Conservation (phyloP, 2,888 invertebrate species). For the Latrodectus hesperus region DNA sequence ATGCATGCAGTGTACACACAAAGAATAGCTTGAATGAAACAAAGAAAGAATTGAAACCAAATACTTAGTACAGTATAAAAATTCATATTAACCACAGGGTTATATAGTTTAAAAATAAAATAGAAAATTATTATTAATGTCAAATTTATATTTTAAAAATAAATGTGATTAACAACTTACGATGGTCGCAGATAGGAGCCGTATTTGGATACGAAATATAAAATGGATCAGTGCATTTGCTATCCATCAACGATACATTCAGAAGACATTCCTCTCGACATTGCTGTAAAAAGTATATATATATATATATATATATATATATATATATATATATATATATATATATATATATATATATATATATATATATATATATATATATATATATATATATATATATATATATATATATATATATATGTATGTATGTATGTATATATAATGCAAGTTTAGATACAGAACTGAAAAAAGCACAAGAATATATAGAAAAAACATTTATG, state of each 20-base stretch:
- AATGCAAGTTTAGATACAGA: too few relatives aligned
- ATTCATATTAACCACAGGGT: not conserved
- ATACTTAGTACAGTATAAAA: not conserved
- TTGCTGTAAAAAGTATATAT: slow-evolving; percentile 24
- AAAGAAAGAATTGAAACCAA: too few relatives aligned
- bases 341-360: not conserved
- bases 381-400: not conserved
- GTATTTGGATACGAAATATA: slow-evolving; percentile 45
- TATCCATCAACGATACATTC: slow-evolving; percentile 36
- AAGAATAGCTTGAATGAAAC: too few relatives aligned
- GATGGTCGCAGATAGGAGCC: slow-evolving; percentile 32
- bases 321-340: not conserved
- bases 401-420: not conserved
- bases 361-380: not conserved
- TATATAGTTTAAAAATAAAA: not conserved
- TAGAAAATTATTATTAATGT: not conserved
- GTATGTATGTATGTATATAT: not conserved
- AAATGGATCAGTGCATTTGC: slow-evolving; percentile 38
- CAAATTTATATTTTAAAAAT: not conserved
- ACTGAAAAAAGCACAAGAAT: too few relatives aligned
- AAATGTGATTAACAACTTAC: slow-evolving; percentile 29
- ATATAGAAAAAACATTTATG: too few relatives aligned
- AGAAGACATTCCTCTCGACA: slow-evolving; percentile 57
- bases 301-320: not conserved
- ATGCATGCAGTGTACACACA: too few relatives aligned